These are phyloP conservation scores for Perccottus glenii DNA, from an alignment of 2,113 vertebrate genomes.

Conservation along the genomic window DNA sequence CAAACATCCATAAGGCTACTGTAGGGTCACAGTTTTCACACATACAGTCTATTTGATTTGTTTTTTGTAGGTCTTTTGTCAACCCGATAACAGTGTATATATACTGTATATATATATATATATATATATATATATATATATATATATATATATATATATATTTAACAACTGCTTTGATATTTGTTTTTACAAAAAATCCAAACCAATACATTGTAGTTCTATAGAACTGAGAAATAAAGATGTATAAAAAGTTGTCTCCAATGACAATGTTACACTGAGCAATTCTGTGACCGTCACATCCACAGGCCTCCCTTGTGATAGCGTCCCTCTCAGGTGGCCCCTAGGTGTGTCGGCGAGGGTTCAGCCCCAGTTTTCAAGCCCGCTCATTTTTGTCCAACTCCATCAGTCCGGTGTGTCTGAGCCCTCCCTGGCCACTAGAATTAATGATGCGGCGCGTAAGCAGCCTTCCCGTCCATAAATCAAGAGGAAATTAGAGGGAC, in stretches of 20 bases:
- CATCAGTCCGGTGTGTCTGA: conserved; percentile 78
- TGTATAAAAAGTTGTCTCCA: neutral
- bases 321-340: conserved; percentile 46
- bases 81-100: no score
- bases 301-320: conserved; percentile 16
- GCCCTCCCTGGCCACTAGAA: conserved; percentile 74
- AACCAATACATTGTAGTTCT: neutral
- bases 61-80: no score
- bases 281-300: neutral
- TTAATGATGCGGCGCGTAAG: conserved; percentile 90
- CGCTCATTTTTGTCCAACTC: conserved; percentile 70
- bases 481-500: conserved; percentile 91
- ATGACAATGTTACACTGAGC: neutral
- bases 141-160: no score
- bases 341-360: conserved; percentile 29
- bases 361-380: conserved; percentile 50
- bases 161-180: no score
- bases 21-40: no score
- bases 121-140: no score
- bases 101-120: no score
- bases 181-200: no score
- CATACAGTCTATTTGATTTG: no score
- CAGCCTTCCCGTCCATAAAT: conserved; percentile 93
- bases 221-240: neutral
- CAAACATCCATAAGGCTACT: no score